phyloP scores from a whole-genome alignment of 1,140 invertebrate genomes.

The Grapholita molesta region DNA sequence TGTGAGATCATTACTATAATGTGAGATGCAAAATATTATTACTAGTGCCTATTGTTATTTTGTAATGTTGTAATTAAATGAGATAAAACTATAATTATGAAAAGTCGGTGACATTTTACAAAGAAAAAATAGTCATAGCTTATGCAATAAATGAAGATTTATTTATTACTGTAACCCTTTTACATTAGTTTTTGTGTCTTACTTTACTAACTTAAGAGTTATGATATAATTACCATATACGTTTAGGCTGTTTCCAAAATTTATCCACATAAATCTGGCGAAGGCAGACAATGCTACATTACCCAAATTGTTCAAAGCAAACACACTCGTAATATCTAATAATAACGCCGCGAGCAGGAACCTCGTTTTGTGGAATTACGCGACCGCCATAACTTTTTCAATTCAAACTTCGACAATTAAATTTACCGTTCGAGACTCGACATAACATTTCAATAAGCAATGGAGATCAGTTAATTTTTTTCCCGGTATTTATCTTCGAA shows the following conservation, averaged over 20 bases:
- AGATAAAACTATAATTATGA: no score
- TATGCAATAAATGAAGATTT: no score
- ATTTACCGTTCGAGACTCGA: conserved; percentile 57
- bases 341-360: conserved; percentile 50
- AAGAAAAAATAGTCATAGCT: no score
- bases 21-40: no score
- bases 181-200: no score
- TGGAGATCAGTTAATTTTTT: conserved; percentile 44
- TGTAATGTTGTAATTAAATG: no score
- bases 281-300: conserved; percentile 50
- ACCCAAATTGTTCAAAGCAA: conserved; percentile 67
- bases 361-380: conserved; percentile 62
- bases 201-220: no score
- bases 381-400: conserved; percentile 71
- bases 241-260: conserved; percentile 48
- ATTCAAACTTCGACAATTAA: conserved; percentile 73
- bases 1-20: no score
- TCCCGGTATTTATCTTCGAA: conserved; percentile 42
- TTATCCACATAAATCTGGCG: conserved; percentile 51
- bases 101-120: no score
- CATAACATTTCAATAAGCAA: conserved; percentile 64
- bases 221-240: conserved; percentile 24
- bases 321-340: conserved; percentile 53
- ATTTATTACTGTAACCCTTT: no score
- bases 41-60: no score